Evolutionary conservation across 2,888 invertebrate species (phyloP).

Genomic region (Netelia fuscicornis): DNA sequence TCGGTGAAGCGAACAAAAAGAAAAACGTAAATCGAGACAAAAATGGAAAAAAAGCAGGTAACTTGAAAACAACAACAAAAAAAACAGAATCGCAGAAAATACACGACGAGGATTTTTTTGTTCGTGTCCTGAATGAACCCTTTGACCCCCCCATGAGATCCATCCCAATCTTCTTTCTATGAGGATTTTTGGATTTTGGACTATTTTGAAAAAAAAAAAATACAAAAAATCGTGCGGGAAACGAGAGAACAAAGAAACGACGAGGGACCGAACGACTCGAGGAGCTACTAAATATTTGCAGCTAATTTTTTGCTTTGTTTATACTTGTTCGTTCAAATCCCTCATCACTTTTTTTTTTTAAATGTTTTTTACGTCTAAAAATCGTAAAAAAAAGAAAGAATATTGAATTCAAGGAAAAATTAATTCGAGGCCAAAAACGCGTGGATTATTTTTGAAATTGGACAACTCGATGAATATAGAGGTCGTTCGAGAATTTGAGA

Average conservation of each 20-base stretch:
- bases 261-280: background rate
- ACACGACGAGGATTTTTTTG: constrained; percentile 1
- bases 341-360: background rate
- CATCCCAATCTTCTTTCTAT: background rate
- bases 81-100: background rate
- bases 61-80: background rate
- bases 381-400: background rate
- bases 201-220: background rate
- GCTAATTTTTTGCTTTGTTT: constrained; percentile 22
- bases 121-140: constrained; percentile 3
- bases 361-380: background rate
- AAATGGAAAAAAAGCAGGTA: background rate
- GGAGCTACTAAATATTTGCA: constrained; percentile 16
- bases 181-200: constrained; percentile 5
- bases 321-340: constrained; percentile 16
- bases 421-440: background rate
- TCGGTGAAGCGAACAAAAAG: constrained; percentile 40
- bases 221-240: background rate
- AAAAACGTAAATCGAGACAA: background rate
- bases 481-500: background rate
- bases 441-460: background rate
- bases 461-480: background rate
- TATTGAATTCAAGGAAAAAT: background rate
- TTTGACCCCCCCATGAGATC: constrained; percentile 2
- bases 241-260: background rate